Evolutionary conservation across 2,888 invertebrate species (phyloP), one percentile per base, ranked within the genome.

Genomic region (Esperia sulphurella): DNA sequence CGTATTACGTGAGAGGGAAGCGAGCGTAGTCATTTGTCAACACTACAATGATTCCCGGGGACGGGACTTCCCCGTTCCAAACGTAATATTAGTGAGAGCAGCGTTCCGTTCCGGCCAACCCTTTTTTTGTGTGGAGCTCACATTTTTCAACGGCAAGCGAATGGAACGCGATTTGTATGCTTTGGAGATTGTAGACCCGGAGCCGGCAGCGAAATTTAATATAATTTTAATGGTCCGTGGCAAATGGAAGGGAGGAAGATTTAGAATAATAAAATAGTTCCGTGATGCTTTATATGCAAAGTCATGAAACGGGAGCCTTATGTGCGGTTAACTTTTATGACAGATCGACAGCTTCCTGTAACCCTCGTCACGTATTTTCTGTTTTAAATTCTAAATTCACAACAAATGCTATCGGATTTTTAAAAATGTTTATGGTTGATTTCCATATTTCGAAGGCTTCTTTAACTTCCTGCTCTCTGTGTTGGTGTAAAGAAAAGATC

Each of bases 141-240:
- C 73, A 80, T 83, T 82, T 83, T 83, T 79, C 80, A 78, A 69
- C 58, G 59, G 69, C 39, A 39, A 39, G 8, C 69, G 74, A 76
- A 80, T 74, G 73, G 72, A 69, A 69, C 69, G 71, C 71, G 73
- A 83, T 83, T 83, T 83, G 73, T 82, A 67, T 71, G 31, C 12
- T 37, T 47, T 42, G 29, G 9, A 8, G 30, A 10, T 13, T 42
- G 8, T 33, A 33, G 33, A 33, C 9, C 33, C 9, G 33, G 3
- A 33, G 33, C 33, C 33, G 33, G 33, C 1, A 8, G 8, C 10
- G 33, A 10, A 6, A 33, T 33, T 33, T 10, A 10, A 33, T 33
- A 33, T 8, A 8, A 10, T 33, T 33, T 33, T 8, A 10, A 33
- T 33, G 10, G 10, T 10, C 33, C 33, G 21, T 33, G 10, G 8